A percentile compares a stretch with the other conserved stretches of the same genome.
phyloP scores from a whole-genome alignment of 2,113 vertebrate genomes.

The Amblyornis subalaris region DNA sequence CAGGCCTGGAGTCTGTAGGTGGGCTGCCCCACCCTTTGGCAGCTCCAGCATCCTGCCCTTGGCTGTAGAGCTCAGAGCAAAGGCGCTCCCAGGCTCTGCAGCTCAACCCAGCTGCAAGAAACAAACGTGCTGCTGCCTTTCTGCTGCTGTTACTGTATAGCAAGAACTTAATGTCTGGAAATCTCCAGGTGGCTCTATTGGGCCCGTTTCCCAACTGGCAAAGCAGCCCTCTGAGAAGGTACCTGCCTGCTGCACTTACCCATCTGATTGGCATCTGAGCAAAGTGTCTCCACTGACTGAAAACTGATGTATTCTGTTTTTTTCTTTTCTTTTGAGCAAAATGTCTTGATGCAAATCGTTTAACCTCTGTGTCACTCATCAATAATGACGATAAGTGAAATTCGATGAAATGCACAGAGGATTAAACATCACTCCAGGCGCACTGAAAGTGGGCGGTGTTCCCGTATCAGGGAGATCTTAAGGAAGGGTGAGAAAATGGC shows the following conservation, averaged over 20 bases:
- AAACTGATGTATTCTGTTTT: background rate
- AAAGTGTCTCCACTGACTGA: background rate
- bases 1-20: slow-evolving; percentile 45
- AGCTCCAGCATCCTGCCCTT: slow-evolving; percentile 2
- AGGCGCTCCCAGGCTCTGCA: background rate
- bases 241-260: background rate
- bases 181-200: slow-evolving; percentile 14
- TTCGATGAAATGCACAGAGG: slow-evolving; percentile 29
- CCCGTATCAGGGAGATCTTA: background rate
- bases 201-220: background rate
- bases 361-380: slow-evolving; percentile 60
- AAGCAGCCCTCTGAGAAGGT: background rate
- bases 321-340: background rate
- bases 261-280: background rate
- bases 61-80: slow-evolving; percentile 5
- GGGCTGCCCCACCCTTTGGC: slow-evolving; percentile 54
- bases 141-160: background rate
- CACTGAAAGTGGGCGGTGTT: background rate
- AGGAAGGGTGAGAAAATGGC: background rate
- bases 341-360: background rate
- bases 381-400: slow-evolving; percentile 57
- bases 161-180: background rate
- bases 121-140: background rate
- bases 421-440: slow-evolving; percentile 57
- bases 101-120: slow-evolving; percentile 21